Evolutionary conservation across 1,140 invertebrate species (phyloP), one percentile per base, ranked within the genome.

Genomic region (Leptinotarsa defecta): DNA sequence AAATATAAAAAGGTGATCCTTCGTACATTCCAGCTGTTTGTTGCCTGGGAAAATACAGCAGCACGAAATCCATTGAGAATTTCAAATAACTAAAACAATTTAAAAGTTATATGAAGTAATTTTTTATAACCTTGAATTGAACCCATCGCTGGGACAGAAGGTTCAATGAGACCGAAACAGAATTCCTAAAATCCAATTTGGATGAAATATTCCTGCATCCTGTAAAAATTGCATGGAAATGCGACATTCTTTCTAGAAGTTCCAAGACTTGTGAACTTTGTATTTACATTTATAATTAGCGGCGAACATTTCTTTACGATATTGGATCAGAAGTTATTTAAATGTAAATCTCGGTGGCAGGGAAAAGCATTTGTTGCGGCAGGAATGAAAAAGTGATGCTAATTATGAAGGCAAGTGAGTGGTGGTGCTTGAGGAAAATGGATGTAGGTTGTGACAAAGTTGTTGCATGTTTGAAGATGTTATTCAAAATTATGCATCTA

Each of bases 281-380:
- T 57, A 57, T 57, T 57, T 57, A 57, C 52, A 57, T 57, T 57
- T 57, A 57, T 57, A 57, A 57, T 57, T 57, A 57, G 52, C 15
- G 52, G n/a, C 5, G 17, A 57, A 57, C 52, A 57, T 19, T 57
- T 57, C n/a, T 57, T 57, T 0, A 19, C 6, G 52, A 57, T 57
- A 57, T 57, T 57, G 52, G 52, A 57, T 57, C 52, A 15, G 52
- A 57, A 57, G 52, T 57, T 17, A 57, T 57, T 57, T 57, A 57
- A 57, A 57, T 57, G 52, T 57, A 57, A 57, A 57, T 57, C 52
- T 15, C n/a, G n/a, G 3, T 57, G 52, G 52, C 15, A 17, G 52
- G 52, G 15, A 57, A 57, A 57, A 19, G 52, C 52, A 57, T 57
- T 57, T 57, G 52, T 57, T 57, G 3, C 17, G 6, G 13, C 15